Conservation (phyloP, 2,888 invertebrate genomes). For the Holacanthella duospinosa region DNA sequence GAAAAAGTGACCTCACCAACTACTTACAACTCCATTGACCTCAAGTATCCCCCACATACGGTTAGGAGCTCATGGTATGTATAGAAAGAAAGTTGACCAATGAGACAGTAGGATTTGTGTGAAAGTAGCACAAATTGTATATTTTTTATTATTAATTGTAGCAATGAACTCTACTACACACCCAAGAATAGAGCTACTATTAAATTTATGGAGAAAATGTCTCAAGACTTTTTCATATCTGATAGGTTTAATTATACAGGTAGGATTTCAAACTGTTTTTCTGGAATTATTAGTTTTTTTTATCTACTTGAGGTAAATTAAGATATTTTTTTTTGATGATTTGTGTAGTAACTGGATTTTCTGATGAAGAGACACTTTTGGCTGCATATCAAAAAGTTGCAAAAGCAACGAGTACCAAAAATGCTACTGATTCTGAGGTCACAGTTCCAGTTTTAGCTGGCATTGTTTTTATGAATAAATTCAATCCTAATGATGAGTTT, state of each 20-base stretch:
- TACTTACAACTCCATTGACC: constrained; percentile 39
- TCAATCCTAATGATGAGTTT: constrained; percentile 20
- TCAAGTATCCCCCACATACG: constrained; percentile 15
- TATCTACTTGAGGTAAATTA: too few species aligned
- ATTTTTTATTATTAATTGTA: too few species aligned
- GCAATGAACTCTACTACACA: constrained; percentile 31
- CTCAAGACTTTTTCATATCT: constrained; percentile 22
- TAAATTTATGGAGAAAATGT: constrained; percentile 20
- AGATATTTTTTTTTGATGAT: not conserved
- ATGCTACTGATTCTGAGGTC: constrained; percentile 5
- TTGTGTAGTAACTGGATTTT: constrained; percentile 25
- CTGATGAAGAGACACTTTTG: constrained; percentile 20
- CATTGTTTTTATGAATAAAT: constrained; percentile 23
- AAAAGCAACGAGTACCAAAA: constrained; percentile 10
- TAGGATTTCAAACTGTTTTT: too few species aligned
- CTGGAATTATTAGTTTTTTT: too few species aligned
- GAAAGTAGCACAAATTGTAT: too few species aligned
- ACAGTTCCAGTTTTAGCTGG: constrained; percentile 28
- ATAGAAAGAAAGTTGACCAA: not conserved
- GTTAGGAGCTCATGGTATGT: not conserved
- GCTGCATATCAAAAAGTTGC: constrained; percentile 16
- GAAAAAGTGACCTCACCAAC: constrained; percentile 41
- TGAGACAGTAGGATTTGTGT: not conserved
- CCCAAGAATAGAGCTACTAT: constrained; percentile 20
- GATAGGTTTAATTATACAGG: constrained; percentile 23